A percentile compares a stretch with the other conserved stretches of the same genome.
These are phyloP conservation scores for Prunella strophiata DNA, from an alignment of 2,797 vertebrate species.

Conservation along the genomic window DNA sequence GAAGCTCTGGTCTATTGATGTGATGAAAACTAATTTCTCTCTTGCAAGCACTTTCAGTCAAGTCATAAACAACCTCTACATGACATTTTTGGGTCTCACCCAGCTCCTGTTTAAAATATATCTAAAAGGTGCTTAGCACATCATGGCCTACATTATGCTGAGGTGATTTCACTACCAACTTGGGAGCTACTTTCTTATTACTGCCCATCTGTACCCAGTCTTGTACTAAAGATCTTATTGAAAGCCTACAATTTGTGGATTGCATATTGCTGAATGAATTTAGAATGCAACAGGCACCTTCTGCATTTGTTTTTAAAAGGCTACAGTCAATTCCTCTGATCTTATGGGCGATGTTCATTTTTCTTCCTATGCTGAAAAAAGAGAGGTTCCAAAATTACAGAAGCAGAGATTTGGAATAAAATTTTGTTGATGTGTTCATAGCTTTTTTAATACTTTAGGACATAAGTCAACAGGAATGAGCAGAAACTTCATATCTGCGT, in stretches of 20 bases:
- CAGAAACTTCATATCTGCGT: background rate
- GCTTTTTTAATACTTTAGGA: background rate
- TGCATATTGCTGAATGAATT: background rate
- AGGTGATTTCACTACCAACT: background rate
- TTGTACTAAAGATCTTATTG: background rate
- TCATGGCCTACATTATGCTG: background rate
- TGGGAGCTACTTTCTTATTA: background rate
- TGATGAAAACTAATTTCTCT: background rate
- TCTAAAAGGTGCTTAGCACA: background rate
- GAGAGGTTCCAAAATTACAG: background rate
- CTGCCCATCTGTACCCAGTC: background rate
- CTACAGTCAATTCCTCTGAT: background rate
- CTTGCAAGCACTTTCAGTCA: background rate
- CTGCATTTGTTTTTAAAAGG: background rate
- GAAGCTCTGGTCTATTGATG: background rate
- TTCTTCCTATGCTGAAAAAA: background rate
- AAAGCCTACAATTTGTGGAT: background rate
- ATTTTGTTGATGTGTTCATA: background rate
- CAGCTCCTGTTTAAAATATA: background rate
- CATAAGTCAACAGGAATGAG: background rate
- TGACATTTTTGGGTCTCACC: background rate
- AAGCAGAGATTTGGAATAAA: background rate
- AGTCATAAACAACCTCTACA: background rate
- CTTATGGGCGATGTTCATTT: background rate
- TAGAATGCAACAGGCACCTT: background rate